phyloP scores from a whole-genome alignment of 2,888 invertebrate genomes.

The Ceramica pisi region DNA sequence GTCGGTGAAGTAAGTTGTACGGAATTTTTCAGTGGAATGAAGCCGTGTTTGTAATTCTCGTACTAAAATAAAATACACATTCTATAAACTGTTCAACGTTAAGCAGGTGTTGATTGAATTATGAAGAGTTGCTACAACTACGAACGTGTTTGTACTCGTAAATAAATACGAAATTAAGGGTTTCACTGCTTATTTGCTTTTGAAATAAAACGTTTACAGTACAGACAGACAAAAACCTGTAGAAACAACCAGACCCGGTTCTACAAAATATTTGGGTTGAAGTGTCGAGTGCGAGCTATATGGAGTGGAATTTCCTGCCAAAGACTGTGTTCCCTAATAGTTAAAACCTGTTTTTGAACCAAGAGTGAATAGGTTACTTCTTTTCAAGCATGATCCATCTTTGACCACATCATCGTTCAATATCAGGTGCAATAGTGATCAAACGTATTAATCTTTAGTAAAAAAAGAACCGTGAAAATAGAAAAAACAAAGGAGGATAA shows the following conservation, averaged over 20 bases:
- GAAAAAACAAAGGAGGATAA: too few relatives aligned
- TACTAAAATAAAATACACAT: conserved; percentile 28
- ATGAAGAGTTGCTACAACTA: conserved; percentile 8
- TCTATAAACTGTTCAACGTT: conserved; percentile 1
- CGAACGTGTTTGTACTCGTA: neutral
- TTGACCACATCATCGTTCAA: too few relatives aligned
- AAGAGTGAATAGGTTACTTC: too few relatives aligned
- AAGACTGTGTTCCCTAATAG: too few relatives aligned
- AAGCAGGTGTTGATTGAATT: conserved; percentile 20
- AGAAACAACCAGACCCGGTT: neutral
- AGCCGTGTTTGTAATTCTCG: conserved; percentile 23
- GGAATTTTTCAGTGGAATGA: conserved; percentile 20
- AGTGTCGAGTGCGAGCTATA: neutral
- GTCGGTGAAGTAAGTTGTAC: neutral
- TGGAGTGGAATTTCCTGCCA: too few relatives aligned
- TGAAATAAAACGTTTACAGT: neutral
- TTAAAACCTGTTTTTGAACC: too few relatives aligned
- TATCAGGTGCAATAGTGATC: too few relatives aligned
- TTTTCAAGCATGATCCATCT: too few relatives aligned
- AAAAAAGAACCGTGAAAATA: too few relatives aligned
- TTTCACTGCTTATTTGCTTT: neutral
- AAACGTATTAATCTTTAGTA: too few relatives aligned
- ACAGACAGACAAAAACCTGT: neutral
- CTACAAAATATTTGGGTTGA: neutral
- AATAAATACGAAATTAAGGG: conserved; percentile 5